These are phyloP conservation scores for Thamnophis sirtalis DNA, from an alignment of 2,113 vertebrate species.

Conservation along the genomic window DNA sequence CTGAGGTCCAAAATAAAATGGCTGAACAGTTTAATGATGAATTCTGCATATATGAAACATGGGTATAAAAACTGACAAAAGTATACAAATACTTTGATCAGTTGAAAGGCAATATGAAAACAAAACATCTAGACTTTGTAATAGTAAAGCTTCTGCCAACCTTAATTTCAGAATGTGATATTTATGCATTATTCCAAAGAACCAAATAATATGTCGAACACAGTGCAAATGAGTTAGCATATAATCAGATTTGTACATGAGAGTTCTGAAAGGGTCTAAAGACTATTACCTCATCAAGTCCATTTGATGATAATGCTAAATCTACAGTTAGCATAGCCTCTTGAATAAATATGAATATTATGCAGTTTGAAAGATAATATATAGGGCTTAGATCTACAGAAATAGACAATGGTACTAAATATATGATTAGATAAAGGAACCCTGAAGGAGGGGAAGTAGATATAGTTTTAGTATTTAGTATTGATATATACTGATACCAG, in stretches of 20 bases:
- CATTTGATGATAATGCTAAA: conserved; percentile 51
- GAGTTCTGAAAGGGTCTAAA: conserved; percentile 13
- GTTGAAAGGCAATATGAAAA: conserved; percentile 5
- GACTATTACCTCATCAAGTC: conserved; percentile 43
- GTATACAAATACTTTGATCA: conserved; percentile 5
- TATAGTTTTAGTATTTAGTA: neutral
- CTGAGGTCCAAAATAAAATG: neutral
- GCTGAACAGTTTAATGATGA: conserved; percentile 19
- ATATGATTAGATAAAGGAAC: conserved; percentile 42
- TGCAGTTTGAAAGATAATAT: conserved; percentile 20
- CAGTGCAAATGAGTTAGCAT: conserved; percentile 35
- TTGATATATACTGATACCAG: conserved; percentile 42
- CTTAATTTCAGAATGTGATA: conserved; percentile 32
- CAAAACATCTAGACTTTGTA: neutral
- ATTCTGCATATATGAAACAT: neutral
- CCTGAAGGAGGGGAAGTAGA: neutral
- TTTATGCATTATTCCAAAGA: conserved; percentile 13
- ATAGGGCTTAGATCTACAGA: conserved; percentile 27
- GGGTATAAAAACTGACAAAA: conserved; percentile 16
- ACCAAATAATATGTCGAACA: conserved; percentile 36
- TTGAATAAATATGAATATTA: conserved; percentile 48
- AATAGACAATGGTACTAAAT: conserved; percentile 29
- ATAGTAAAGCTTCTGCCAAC: conserved; percentile 9
- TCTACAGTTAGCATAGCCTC: conserved; percentile 40
- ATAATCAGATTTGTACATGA: conserved; percentile 43